Conservation (phyloP, 1,140 invertebrate species). For the Trachelipus rathkii region DNA sequence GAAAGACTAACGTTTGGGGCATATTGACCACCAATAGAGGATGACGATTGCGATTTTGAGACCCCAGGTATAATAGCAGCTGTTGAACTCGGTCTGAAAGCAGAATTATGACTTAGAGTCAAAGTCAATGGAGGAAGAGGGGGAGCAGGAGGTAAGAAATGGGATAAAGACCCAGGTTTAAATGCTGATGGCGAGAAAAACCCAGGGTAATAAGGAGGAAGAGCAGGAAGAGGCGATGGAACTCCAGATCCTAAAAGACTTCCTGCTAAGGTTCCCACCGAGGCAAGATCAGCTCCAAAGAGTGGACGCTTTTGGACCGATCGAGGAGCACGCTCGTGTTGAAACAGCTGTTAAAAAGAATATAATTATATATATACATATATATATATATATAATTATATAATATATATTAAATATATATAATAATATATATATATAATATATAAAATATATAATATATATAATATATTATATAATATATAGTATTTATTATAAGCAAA, state of each 20-base stretch:
- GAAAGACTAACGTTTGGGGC: background rate
- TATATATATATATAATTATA: slow-evolving; percentile 25
- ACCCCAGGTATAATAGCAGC: slow-evolving; percentile 26
- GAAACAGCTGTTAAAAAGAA: slow-evolving; percentile 64
- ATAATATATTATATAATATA: slow-evolving; percentile 19
- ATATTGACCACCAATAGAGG: background rate
- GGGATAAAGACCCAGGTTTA: slow-evolving; percentile 34
- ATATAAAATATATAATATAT: slow-evolving; percentile 8
- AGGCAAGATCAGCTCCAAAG: slow-evolving; percentile 46
- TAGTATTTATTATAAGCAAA: background rate
- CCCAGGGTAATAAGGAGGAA: slow-evolving; percentile 46
- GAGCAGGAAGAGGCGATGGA: slow-evolving; percentile 42
- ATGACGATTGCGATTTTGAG: background rate
- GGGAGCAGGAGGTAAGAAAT: slow-evolving; percentile 39
- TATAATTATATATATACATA: slow-evolving; percentile 16
- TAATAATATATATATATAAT: slow-evolving; percentile 20
- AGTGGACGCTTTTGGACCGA: slow-evolving; percentile 49
- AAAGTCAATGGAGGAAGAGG: slow-evolving; percentile 45
- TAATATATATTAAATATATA: slow-evolving; percentile 22
- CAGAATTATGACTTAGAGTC: slow-evolving; percentile 41
- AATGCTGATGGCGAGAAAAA: slow-evolving; percentile 46
- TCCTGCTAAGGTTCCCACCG: slow-evolving; percentile 32
- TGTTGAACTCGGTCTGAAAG: slow-evolving; percentile 47
- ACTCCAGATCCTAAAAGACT: slow-evolving; percentile 19
- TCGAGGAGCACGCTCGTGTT: slow-evolving; percentile 79